Conservation (phyloP, 2,888 invertebrate genomes). For the Spialia ferax region DNA sequence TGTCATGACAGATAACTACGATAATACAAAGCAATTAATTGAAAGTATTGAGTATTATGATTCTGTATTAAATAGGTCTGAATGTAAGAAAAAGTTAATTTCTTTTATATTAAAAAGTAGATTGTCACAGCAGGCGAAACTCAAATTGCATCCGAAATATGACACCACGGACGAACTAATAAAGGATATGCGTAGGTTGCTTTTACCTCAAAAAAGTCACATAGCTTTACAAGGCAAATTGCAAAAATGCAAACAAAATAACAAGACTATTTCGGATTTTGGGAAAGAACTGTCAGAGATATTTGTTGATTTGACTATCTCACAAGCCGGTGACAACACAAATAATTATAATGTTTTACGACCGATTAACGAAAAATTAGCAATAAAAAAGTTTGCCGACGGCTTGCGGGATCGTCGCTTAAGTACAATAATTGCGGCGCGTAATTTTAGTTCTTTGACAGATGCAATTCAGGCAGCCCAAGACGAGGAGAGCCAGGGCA, state of each 20-base stretch:
- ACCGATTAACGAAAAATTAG: slow-evolving; percentile 27
- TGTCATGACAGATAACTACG: slow-evolving; percentile 5
- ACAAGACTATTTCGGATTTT: slow-evolving; percentile 8
- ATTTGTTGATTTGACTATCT: slow-evolving; percentile 17
- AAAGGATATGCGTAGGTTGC: slow-evolving; percentile 10
- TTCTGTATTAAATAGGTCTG: not conserved
- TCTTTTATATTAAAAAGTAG: slow-evolving; percentile 8
- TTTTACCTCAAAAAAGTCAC: slow-evolving; percentile 16
- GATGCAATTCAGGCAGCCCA: slow-evolving; percentile 31
- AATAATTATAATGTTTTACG: slow-evolving; percentile 29
- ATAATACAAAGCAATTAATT: slow-evolving; percentile 11
- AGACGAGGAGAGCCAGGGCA: slow-evolving; percentile 27
- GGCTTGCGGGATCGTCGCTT: slow-evolving; percentile 23
- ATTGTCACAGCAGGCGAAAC: not conserved
- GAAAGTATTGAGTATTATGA: slow-evolving; percentile 19
- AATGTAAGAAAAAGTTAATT: slow-evolving; percentile 12
- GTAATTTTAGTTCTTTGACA: slow-evolving; percentile 24
- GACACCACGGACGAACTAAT: slow-evolving; percentile 1
- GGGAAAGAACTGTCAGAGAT: not conserved
- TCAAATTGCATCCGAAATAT: not conserved
- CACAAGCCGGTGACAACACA: slow-evolving; percentile 14
- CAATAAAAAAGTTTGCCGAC: slow-evolving; percentile 27
- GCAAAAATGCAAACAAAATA: slow-evolving; percentile 11
- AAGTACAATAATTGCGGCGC: slow-evolving; percentile 30
- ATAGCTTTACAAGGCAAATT: slow-evolving; percentile 10